Evolutionary conservation across 2,888 invertebrate genomes (phyloP), one percentile per base, ranked within the genome.

Genomic region (Drosophila birchii): DNA sequence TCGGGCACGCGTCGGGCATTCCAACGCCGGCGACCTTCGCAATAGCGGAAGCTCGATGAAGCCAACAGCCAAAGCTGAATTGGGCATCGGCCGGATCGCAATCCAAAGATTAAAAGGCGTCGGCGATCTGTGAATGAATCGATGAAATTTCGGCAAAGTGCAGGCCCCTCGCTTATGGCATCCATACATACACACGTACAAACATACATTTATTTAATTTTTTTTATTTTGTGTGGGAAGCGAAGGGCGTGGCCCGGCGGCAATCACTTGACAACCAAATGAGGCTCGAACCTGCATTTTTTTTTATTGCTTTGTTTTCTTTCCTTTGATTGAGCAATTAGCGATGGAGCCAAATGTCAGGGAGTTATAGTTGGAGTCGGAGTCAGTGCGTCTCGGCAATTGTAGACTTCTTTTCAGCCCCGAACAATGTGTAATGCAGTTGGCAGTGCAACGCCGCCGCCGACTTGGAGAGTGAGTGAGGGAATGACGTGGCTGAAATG

Each of bases 401-500:
- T 72, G 57, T 57, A 43, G 41, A 57, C 72, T 72, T 62, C 73
- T 73, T 45, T 58, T 62, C 23, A 41, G 36, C 7, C 51, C 49
- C 34, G 36, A 14, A 51, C 38, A 49, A 26, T 51, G 67, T 18
- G 44, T 34, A 70, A 66, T 66, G 66, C 67, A 67, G 67, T 49
- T 59, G 38, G 54, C 43, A 69, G 79, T 75, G 77, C 82, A 49
- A 43, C 41, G 53, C 38, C 64, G 53, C 38, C 64, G 54, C 34
- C 47, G 47, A 26, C 49, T 55, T 49, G 60, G 54, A 43, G 49
- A 67, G 63, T 67, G 62, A 23, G 43, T 14, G 49, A 63, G 63
- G 63, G 62, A 81, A 86, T 84, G 84, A 84, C 84, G 70, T 49
- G 70, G 84, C 84, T 76, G 77, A 83, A 88, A 71, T 59, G 49